Percentiles rank a stretch among this genome's conserved stretches.
Conservation (phyloP, 2,797 vertebrate species). For the Xerus rutilus region DNA sequence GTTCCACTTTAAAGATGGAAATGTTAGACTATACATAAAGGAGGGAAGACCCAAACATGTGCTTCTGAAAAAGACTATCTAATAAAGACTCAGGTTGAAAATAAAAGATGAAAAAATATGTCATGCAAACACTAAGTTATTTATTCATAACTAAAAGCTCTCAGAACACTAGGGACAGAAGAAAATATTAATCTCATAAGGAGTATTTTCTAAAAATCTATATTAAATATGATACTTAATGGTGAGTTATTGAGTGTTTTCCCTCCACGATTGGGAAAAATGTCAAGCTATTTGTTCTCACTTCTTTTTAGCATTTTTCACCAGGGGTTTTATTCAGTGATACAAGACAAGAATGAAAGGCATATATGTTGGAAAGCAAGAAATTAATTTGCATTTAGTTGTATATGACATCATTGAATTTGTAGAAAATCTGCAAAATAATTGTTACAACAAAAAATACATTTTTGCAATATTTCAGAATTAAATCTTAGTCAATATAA, state of each 20-base stretch:
- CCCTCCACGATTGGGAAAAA: not conserved
- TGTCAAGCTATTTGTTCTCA: not conserved
- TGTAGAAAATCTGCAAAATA: constrained; percentile 3
- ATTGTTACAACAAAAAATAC: not conserved
- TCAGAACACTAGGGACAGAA: not conserved
- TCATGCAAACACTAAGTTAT: not conserved
- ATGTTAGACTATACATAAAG: not conserved
- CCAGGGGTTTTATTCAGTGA: not conserved
- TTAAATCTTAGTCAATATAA: not conserved
- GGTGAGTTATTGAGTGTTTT: not conserved
- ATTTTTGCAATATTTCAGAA: not conserved
- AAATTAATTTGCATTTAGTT: not conserved
- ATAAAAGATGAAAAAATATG: not conserved
- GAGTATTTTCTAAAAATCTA: not conserved
- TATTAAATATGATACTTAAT: not conserved
- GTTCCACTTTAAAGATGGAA: not conserved
- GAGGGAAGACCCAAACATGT: not conserved
- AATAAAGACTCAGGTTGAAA: not conserved
- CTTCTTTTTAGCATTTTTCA: not conserved
- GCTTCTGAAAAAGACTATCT: not conserved
- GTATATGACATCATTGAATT: not conserved
- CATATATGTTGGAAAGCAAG: not conserved
- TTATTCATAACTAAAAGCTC: not conserved
- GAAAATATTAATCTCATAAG: not conserved
- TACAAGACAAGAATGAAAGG: not conserved